Conservation (phyloP, 2,113 vertebrate genomes). For the Hippocampus comes region DNA sequence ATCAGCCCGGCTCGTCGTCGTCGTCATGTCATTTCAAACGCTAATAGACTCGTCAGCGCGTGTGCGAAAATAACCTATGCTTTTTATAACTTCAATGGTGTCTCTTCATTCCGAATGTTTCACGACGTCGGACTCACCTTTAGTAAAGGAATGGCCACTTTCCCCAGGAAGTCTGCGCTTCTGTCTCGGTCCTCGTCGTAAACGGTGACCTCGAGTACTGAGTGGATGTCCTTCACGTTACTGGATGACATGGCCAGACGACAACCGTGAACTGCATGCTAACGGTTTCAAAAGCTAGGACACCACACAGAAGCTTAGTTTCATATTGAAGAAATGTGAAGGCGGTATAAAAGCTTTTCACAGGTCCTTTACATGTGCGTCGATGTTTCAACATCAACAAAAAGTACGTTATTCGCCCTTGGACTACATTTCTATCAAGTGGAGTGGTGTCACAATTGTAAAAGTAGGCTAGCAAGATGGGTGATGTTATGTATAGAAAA, state of each 20-base stretch:
- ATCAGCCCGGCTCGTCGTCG: slow-evolving; percentile 28
- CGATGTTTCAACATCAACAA: not conserved
- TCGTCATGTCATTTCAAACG: slow-evolving; percentile 54
- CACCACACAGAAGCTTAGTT: not conserved
- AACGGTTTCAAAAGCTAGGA: not conserved
- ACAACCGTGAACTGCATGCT: not conserved
- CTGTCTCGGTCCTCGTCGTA: slow-evolving; percentile 96
- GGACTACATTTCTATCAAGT: slow-evolving; percentile 8
- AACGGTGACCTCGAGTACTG: slow-evolving; percentile 94
- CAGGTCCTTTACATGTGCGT: not conserved
- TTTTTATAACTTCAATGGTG: slow-evolving; percentile 61
- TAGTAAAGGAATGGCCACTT: slow-evolving; percentile 94
- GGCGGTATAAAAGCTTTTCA: not conserved
- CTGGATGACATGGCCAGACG: slow-evolving; percentile 69
- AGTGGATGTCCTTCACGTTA: slow-evolving; percentile 98
- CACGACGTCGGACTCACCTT: slow-evolving; percentile 82
- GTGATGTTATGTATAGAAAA: slow-evolving; percentile 64
- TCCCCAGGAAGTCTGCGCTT: slow-evolving; percentile 96
- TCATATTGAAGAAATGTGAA: not conserved
- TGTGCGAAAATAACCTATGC: slow-evolving; percentile 65
- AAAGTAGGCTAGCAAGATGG: slow-evolving; percentile 58
- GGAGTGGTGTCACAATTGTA: slow-evolving; percentile 49
- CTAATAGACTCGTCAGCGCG: slow-evolving; percentile 42
- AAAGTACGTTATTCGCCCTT: slow-evolving; percentile 2
- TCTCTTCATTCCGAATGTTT: no score